These are phyloP conservation scores for Numida meleagris DNA, from an alignment of 2,113 vertebrate species.

Conservation along the genomic window DNA sequence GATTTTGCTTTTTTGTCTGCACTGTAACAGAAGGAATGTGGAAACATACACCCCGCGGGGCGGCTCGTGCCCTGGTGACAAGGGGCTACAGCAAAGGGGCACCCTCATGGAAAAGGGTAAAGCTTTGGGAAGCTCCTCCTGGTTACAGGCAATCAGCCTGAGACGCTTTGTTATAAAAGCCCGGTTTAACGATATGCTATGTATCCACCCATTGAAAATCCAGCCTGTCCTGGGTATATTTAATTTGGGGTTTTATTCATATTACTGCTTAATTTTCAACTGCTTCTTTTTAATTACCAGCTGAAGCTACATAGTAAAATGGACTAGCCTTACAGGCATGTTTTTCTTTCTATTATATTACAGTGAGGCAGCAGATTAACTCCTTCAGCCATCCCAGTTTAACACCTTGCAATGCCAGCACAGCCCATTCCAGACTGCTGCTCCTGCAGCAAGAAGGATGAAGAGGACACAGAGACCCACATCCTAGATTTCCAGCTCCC, in stretches of 20 bases:
- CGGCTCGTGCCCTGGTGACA: rapidly evolving
- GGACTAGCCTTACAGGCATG: slow-evolving; percentile 60
- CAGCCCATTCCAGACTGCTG: background rate
- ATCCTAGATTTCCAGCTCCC: background rate
- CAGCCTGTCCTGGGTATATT: slow-evolving; percentile 29
- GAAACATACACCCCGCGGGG: background rate
- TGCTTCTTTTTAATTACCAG: slow-evolving; percentile 70
- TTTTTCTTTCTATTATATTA: slow-evolving; percentile 72
- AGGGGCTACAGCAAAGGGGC: slow-evolving; percentile 20
- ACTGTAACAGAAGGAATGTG: slow-evolving; percentile 53
- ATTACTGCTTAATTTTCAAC: slow-evolving; percentile 63
- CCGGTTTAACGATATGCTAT: background rate
- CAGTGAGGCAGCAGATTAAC: slow-evolving; percentile 66
- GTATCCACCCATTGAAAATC: slow-evolving; percentile 24
- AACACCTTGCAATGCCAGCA: slow-evolving; percentile 38
- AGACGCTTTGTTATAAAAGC: background rate
- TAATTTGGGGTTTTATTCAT: slow-evolving; percentile 56
- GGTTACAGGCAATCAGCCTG: background rate
- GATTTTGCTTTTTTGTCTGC: slow-evolving; percentile 29
- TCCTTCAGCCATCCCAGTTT: slow-evolving; percentile 66
- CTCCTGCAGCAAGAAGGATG: background rate
- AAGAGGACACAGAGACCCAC: background rate
- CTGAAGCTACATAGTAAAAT: slow-evolving; percentile 64
- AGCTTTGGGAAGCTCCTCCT: background rate
- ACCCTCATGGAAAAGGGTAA: background rate